Evolutionary conservation across 2,113 vertebrate species (phyloP).

Genomic region (Calidris pygmaea): DNA sequence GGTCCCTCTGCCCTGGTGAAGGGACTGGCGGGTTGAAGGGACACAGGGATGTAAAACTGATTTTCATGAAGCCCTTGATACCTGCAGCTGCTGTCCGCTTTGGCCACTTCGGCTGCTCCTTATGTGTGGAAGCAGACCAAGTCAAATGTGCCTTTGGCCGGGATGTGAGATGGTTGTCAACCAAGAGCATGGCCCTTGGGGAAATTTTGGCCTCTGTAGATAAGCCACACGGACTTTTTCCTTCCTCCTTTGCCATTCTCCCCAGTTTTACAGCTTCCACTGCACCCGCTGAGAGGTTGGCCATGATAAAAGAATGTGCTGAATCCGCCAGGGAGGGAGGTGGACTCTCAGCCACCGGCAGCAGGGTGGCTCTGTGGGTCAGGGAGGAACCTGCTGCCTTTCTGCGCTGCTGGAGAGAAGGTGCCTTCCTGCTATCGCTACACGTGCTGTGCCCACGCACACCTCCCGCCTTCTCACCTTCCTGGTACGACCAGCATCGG

Average conservation of each 20-base stretch:
- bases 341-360: background rate
- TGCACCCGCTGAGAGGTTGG: background rate
- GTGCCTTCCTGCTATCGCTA: background rate
- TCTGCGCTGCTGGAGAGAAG: background rate
- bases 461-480: background rate
- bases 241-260: background rate
- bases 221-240: background rate
- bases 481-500: rapidly evolving
- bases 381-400: rapidly evolving
- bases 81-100: background rate
- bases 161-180: rapidly evolving
- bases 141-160: rapidly evolving
- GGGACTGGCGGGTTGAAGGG: background rate
- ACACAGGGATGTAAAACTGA: background rate
- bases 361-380: background rate
- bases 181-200: background rate
- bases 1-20: background rate
- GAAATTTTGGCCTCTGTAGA: background rate
- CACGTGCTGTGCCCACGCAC: rapidly evolving
- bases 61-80: background rate
- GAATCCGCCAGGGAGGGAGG: background rate
- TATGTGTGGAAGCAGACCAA: background rate
- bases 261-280: background rate
- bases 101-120: background rate
- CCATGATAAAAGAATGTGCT: background rate